These are phyloP conservation scores for Scolopax mira DNA, from an alignment of 2,113 vertebrate species.

Conservation along the genomic window DNA sequence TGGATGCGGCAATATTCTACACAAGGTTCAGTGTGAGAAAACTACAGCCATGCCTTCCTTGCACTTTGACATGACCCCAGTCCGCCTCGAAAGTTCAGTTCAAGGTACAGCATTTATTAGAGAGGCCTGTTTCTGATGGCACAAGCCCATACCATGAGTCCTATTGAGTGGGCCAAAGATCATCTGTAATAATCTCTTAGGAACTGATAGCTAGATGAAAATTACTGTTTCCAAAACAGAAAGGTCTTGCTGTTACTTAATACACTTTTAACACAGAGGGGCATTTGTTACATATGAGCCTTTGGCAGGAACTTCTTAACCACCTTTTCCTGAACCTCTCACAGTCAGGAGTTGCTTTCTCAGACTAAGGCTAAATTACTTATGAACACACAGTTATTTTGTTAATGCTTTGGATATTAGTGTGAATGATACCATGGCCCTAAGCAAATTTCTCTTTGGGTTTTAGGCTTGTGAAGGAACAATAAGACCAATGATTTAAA, in stretches of 20 bases:
- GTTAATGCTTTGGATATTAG: conserved; percentile 33
- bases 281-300: conserved; percentile 31
- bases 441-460: not conserved
- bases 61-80: not conserved
- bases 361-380: conserved; percentile 13
- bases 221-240: conserved; percentile 30
- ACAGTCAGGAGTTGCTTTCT: not conserved
- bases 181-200: not conserved
- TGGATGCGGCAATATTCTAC: not conserved
- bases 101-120: not conserved
- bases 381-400: conserved; percentile 19
- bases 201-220: not conserved
- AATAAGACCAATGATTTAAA: conserved; percentile 4
- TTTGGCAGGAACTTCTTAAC: conserved; percentile 42
- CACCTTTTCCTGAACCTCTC: conserved; percentile 18
- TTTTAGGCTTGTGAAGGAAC: conserved; percentile 9
- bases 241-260: conserved; percentile 25
- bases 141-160: not conserved
- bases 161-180: not conserved
- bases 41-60: not conserved
- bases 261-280: not conserved
- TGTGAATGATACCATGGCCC: not conserved
- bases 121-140: not conserved
- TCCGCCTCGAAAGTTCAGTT: not conserved
- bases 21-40: not conserved